Conservation (phyloP, 2,113 vertebrate genomes). For the Dipodomys spectabilis region DNA sequence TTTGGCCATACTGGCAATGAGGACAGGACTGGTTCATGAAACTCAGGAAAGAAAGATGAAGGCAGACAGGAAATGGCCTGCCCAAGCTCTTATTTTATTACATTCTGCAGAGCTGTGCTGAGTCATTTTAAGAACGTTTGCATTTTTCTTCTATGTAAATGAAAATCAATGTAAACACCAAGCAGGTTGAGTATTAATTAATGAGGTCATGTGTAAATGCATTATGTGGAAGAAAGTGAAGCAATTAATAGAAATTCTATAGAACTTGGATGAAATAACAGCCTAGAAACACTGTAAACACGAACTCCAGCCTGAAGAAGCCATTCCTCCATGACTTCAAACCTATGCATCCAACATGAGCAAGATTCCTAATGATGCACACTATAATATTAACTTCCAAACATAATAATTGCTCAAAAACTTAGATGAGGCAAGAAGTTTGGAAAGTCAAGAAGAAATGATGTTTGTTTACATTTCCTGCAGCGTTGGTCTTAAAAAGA, state of each 20-base stretch:
- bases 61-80: not conserved
- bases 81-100: not conserved
- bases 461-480: constrained; percentile 1
- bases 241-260: constrained; percentile 34
- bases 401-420: not conserved
- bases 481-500: not conserved
- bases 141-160: constrained; percentile 40
- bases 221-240: constrained; percentile 11
- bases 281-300: not conserved
- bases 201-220: constrained; percentile 41
- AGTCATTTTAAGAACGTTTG: not conserved
- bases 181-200: constrained; percentile 55
- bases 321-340: not conserved
- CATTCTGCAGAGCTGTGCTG: not conserved
- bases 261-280: constrained; percentile 27
- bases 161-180: constrained; percentile 42
- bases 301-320: not conserved
- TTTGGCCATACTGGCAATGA: not conserved
- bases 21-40: not conserved
- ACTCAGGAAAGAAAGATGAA: not conserved
- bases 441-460: constrained; percentile 20
- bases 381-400: not conserved
- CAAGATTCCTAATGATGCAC: not conserved
- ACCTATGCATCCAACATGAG: not conserved
- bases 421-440: not conserved